Base-by-base conservation (phyloP, 2,888 invertebrate genomes). In the Nomada fabriciana region DNA sequence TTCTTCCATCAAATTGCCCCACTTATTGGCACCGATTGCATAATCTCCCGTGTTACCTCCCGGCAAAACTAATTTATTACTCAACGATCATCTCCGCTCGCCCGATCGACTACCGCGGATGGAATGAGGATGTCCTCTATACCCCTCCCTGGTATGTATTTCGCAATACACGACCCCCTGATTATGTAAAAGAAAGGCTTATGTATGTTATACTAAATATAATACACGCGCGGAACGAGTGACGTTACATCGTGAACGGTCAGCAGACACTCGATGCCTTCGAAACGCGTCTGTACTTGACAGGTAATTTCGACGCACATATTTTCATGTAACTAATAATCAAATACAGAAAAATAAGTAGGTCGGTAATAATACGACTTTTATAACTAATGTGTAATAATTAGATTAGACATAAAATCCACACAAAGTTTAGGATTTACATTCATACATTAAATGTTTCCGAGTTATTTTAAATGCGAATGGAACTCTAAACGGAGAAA, bases 61-160 rank as follows among this genome's bases (percentile, higher is more conserved):
- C 90, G 90, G 91, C 88, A 90, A 81, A 90, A 90, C 89, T 92
- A 93, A 93, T 93, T 93, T 93, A 92, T 93, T 91, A 89, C 92
- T 91, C 91, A 92, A 93, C 90, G 91, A 92, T 93, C 91, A 93
- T 92, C 93, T 91, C 92, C 91, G 91, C 90, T 89, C 88, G 65
- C 47, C 86, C 88, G 87, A 89, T 88, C 86, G 82, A 77, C 89
- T 82, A 87, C 85, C 85, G 86, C 86, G 59, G 77, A 79, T 88
- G 88, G 88, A 93, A 93, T 93, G 93, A 93, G 93, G 93, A 93
- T 93, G 92, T 93, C 92, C 92, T 92, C 92, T 75, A 72, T 68
- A 70, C 83, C 68, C 81, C 83, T 76, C 82, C 65, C 65, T 59
- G 23, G 53, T 80, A 65, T 20, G 60, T 69, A 75, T 73, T 78